Percentiles rank a stretch among this genome's conserved stretches.
These are phyloP conservation scores for Dryobota labecula DNA, from an alignment of 2,888 invertebrate genomes.

Conservation along the genomic window DNA sequence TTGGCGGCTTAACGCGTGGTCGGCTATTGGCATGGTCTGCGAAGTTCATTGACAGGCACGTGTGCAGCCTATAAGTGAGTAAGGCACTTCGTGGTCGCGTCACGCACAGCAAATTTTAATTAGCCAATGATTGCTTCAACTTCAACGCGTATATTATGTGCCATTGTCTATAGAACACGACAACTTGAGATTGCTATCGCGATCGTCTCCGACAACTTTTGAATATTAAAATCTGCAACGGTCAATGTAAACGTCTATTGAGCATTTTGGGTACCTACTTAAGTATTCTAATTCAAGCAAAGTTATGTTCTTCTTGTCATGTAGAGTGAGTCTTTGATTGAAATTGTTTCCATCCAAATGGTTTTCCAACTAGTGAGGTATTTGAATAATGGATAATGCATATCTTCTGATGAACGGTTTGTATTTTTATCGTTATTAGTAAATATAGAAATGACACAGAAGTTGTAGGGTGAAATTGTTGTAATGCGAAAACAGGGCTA, in stretches of 20 bases:
- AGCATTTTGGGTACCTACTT: constrained; percentile 53
- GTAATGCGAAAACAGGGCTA: constrained; percentile 80
- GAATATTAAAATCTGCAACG: constrained; percentile 82
- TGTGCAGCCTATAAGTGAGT: constrained; percentile 87
- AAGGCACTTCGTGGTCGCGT: constrained; percentile 85
- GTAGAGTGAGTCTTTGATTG: constrained; percentile 41
- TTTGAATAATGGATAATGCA: constrained; percentile 35
- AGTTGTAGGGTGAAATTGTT: constrained; percentile 71
- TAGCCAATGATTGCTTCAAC: constrained; percentile 86
- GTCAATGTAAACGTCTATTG: constrained; percentile 64
- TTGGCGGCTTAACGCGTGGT: constrained; percentile 75
- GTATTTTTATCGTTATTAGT: constrained; percentile 36
- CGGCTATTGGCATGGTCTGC: constrained; percentile 80
- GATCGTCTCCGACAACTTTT: constrained; percentile 73
- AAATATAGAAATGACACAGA: constrained; percentile 53
- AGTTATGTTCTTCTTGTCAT: constrained; percentile 39
- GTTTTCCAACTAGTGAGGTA: constrained; percentile 27
- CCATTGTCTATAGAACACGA: constrained; percentile 80
- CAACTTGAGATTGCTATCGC: constrained; percentile 82
- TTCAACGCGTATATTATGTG: constrained; percentile 75
- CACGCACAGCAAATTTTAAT: constrained; percentile 90
- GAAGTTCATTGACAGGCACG: constrained; percentile 90
- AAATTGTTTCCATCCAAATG: constrained; percentile 8
- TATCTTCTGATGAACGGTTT: constrained; percentile 15
- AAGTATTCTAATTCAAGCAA: constrained; percentile 56